Percentiles rank a stretch among this genome's conserved stretches.
phyloP scores from a whole-genome alignment of 2,888 invertebrate species.

The Clostera curtula region DNA sequence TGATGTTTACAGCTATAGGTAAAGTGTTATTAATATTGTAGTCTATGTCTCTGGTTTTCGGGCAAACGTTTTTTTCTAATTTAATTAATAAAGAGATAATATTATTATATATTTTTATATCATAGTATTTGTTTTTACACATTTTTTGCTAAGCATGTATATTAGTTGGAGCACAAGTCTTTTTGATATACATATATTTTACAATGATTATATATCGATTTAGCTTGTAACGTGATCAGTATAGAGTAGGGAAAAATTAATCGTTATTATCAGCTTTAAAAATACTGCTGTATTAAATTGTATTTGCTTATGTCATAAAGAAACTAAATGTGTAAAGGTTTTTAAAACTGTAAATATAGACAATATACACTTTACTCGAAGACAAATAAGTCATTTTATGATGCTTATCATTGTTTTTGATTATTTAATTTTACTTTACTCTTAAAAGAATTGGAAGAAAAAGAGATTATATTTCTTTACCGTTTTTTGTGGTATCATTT shows the following conservation, averaged over 20 bases:
- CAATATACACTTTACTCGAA: too few species aligned
- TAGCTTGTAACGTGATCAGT: conserved; percentile 20
- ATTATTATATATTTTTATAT: conserved; percentile 55
- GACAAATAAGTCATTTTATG: too few species aligned
- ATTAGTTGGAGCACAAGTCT: conserved; percentile 29
- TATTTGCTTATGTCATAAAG: neutral
- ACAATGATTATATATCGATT: conserved; percentile 42
- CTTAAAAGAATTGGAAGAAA: too few species aligned
- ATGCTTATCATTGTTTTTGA: too few species aligned
- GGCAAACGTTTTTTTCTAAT: conserved; percentile 15
- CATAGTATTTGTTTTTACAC: conserved; percentile 45
- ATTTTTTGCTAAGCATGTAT: conserved; percentile 46
- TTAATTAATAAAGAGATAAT: conserved; percentile 36
- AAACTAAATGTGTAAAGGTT: conserved; percentile 2
- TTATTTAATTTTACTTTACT: too few species aligned
- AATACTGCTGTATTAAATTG: neutral
- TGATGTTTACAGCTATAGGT: too few species aligned
- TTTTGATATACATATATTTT: conserved; percentile 31
- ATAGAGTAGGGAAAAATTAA: conserved; percentile 17
- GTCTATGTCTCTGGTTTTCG: conserved; percentile 8
- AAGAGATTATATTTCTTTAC: too few species aligned
- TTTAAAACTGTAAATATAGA: conserved; percentile 8
- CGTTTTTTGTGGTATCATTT: too few species aligned
- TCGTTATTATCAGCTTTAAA: conserved; percentile 22
- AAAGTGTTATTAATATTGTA: too few species aligned